Evolutionary conservation across 2,113 vertebrate species (phyloP), one percentile per base, ranked within the genome.

Genomic region (Vireo altiloquus): DNA sequence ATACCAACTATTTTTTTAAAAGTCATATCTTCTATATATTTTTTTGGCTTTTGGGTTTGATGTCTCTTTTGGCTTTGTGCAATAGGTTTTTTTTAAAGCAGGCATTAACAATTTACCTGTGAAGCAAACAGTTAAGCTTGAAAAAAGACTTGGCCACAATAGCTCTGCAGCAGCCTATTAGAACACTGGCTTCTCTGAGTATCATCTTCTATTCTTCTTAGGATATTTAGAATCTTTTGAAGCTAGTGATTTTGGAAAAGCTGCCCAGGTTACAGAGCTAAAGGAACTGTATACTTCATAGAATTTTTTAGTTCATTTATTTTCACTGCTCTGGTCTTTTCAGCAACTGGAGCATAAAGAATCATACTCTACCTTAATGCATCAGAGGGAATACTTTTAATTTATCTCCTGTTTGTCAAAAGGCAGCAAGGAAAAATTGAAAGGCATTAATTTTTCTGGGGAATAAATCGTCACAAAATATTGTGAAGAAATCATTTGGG

Each of bases 291-390:
- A 76, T 96, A 94, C 95, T 96, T 96, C 65, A 95, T 66, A 95
- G 92, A 63, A 96, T 96, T 97, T 97, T 93, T 97, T 94, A 91
- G 52, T 92, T 96, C 33, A 3, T 69, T 96, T 97, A 94, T 97
- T 98, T 97, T 94, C 91, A 96, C 71, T 90, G 76, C 72, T 96
- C 46, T 97, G 89, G 52, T 88, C 96, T 96, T 97, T 92, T 71
- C 50, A 94, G 90, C 95, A 98, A 97, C 77, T 97, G 75, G 94
- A 97, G 95, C 96, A 96, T 96, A 97, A 97, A 92, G 54, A 97
- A 97, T 97, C 70, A 77, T 66, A 44, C 40, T 87, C 56, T 96
- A 91, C 92, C 94, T 96, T 97, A 97, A 91, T 92, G 92, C 88
- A 92, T 95, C 90, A 57, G 50, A 96, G 92, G 89, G 89, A 97